Percentiles rank a stretch among this genome's conserved stretches.
phyloP scores from a whole-genome alignment of 2,113 vertebrate genomes.

The Gambusia holbrooki region DNA sequence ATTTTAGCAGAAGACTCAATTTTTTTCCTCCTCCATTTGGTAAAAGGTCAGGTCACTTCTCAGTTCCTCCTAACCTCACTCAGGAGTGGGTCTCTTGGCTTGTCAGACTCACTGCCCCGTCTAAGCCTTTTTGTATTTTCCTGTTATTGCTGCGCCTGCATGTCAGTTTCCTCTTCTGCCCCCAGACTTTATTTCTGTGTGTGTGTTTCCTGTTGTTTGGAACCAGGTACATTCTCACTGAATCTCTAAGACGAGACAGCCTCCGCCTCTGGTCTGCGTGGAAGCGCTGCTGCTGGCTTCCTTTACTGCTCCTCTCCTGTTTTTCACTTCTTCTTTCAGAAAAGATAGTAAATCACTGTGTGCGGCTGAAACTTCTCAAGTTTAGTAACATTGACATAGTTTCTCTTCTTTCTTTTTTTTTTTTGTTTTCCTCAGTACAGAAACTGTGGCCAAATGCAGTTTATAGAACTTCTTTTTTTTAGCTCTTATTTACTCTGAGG shows the following conservation, averaged over 20 bases:
- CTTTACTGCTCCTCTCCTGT: neutral
- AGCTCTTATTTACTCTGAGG: neutral
- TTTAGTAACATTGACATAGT: neutral
- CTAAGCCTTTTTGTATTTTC: constrained; percentile 53
- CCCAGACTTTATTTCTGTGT: constrained; percentile 24
- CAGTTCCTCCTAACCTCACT: constrained; percentile 10
- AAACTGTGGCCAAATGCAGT: neutral
- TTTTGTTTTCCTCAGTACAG: neutral
- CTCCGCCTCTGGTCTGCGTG: constrained; percentile 74
- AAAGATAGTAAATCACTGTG: neutral
- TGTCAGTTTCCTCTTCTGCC: constrained; percentile 57
- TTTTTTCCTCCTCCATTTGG: neutral
- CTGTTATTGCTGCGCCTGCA: constrained; percentile 66
- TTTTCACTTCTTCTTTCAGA: constrained; percentile 36
- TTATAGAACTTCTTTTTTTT: neutral
- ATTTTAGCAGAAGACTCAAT: neutral
- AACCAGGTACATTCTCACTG: constrained; percentile 59
- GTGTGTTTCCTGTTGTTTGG: constrained; percentile 66
- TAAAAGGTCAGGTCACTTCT: constrained; percentile 1
- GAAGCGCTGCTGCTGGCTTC: constrained; percentile 49
- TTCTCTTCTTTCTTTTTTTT: too few species aligned
- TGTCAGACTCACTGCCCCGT: constrained; percentile 2
- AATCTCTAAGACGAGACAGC: constrained; percentile 8
- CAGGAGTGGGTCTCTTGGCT: constrained; percentile 4
- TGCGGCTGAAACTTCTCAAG: constrained; percentile 9